Base-by-base conservation (phyloP, 2,888 invertebrate genomes). In the Stenodema calcarata region DNA sequence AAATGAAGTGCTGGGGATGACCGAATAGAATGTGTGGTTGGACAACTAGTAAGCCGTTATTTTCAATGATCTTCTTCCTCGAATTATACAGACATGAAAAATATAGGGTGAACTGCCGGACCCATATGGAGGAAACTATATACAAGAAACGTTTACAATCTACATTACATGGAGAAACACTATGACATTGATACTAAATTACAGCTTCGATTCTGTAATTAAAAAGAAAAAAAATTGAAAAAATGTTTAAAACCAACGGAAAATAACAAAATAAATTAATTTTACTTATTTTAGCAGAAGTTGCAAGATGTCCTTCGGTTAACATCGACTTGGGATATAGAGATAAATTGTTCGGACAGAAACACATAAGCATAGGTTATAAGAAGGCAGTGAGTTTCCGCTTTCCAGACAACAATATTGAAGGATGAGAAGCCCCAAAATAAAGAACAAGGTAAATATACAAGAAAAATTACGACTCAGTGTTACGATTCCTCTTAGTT, bases 141-240 rank as follows among this genome's bases (percentile, higher is more conserved):
- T 84, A 84, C 84, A 84, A 84, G 84, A 84, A 84, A 84, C 82
- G 82, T 62, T 84, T 70, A 73, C 84, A 54, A 84, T 73, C 84
- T 84, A 84, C 84, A 75, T 70, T 84, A 84, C 84, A 84, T 84
- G 84, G 84, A 84, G 84, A 84, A 73, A 70, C 84, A 84, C 84
- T 84, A 84, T 62, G 41, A 84, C 84, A 84, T 84, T 75, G 84
- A 84, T 47, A 84, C 84, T 84, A 84, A 42, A 30, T 73, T 84
- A 84, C 84, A 84, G 84, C 84, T 70, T 84, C 35, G 14, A 73
- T 84, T 82, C 82, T 28, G 70, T 62, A 42, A 78, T 62, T 62
- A 80, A 80, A 50, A 44, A n/a, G 54, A 28, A 41, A 80, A 80
- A 23, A 42, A 78, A 47, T 47, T 28, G 73, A 16, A 75, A 42